These are phyloP conservation scores for Coenobita brevimanus DNA, from an alignment of 1,140 invertebrate genomes.

Conservation along the genomic window DNA sequence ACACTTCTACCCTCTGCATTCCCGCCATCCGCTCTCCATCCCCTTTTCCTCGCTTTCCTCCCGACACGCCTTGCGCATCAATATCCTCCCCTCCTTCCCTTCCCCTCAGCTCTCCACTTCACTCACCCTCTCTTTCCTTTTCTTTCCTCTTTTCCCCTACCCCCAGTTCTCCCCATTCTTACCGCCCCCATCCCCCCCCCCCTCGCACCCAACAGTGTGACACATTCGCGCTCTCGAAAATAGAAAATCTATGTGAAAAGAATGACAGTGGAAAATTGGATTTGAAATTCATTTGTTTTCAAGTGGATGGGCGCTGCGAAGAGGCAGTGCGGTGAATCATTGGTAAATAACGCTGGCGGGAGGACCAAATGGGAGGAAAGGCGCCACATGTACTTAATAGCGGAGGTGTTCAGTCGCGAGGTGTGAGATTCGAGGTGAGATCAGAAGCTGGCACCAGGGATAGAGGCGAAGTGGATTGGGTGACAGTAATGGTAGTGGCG, in stretches of 20 bases:
- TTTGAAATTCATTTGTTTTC: constrained; percentile 65
- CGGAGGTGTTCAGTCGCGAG: background rate
- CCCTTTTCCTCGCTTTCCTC: background rate
- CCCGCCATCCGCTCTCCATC: background rate
- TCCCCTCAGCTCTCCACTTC: background rate
- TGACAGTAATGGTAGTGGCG: no score
- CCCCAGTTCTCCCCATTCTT: background rate
- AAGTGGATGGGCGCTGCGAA: constrained; percentile 59
- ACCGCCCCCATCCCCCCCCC: background rate
- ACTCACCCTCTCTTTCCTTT: constrained; percentile 4
- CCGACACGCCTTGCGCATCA: background rate
- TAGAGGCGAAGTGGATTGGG: no score
- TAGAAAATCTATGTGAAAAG: constrained; percentile 64
- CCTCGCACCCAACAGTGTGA: constrained; percentile 50
- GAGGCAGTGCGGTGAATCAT: constrained; percentile 51
- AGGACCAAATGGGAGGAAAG: constrained; percentile 36
- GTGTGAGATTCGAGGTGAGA: background rate
- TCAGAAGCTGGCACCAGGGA: background rate
- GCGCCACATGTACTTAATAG: constrained; percentile 53
- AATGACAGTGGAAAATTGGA: constrained; percentile 65
- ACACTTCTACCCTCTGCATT: background rate
- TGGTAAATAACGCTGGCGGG: constrained; percentile 53
- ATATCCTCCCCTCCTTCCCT: background rate
- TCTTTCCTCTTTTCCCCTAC: background rate
- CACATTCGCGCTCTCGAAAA: constrained; percentile 62